phyloP scores from a whole-genome alignment of 2,113 vertebrate species.

The Mormoops blainvillei region DNA sequence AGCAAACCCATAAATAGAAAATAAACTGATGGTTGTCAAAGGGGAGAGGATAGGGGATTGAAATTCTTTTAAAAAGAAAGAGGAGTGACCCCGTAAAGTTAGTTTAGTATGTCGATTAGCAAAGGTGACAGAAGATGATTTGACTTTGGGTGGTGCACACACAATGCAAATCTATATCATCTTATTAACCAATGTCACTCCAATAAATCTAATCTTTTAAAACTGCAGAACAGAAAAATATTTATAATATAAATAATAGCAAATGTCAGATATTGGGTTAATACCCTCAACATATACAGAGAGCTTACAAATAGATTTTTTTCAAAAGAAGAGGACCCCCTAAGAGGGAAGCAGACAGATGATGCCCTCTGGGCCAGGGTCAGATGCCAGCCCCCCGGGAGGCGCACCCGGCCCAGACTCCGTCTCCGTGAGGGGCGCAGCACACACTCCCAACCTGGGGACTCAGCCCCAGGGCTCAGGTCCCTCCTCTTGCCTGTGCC shows the following conservation, averaged over 20 bases:
- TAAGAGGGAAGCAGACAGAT: neutral
- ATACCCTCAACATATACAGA: neutral
- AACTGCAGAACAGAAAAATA: neutral
- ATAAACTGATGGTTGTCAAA: neutral
- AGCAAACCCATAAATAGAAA: neutral
- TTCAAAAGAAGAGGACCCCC: neutral
- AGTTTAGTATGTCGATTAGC: neutral
- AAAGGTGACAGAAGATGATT: neutral
- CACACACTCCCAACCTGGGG: neutral
- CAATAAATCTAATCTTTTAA: neutral
- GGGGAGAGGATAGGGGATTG: too few species aligned
- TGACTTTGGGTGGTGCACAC: too few species aligned
- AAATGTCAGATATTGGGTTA: neutral
- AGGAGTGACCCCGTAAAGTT: neutral
- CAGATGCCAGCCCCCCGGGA: neutral
- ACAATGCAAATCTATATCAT: too few species aligned
- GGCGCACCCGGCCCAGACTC: rapidly evolving
- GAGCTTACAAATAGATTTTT: neutral
- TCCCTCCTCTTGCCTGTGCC: too few species aligned
- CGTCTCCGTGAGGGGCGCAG: rapidly evolving
- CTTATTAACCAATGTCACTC: too few species aligned
- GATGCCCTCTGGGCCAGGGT: too few species aligned
- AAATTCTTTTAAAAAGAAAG: neutral
- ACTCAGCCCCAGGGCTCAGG: rapidly evolving
- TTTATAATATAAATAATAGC: neutral